Evolutionary conservation across 2,888 invertebrate species (phyloP), one percentile per base, ranked within the genome.

Genomic region (Euzophera pinguis): DNA sequence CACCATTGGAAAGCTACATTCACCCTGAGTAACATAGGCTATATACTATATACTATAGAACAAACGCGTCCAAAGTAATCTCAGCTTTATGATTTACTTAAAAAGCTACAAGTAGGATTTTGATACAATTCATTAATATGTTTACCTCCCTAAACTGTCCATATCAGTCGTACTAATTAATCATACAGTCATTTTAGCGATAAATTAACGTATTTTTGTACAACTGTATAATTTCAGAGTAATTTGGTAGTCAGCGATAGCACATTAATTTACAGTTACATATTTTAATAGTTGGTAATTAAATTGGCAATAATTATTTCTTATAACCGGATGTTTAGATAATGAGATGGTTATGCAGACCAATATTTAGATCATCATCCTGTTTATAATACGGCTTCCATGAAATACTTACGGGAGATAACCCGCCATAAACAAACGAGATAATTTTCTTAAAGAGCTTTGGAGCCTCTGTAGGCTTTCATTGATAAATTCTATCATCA

Each of bases 281-380:
- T 13, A 37, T 48, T 48, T 48, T 48, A 35, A 48, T 48, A 17
- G 37, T 37, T 22, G 12, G 13, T 37, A n/a, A n/a, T 12, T n/a
- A 50, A 29, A 32, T 32, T 8, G 32, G 7, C 8, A 10, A 32
- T 32, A 12, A 14, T 14, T 34, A 32, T 32, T n/a, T 13, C 32
- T 10, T 39, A 29, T 13, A 10, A 8, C 27, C 48, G 49, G 49
- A 50, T 50, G 49, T 50, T 39, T 39, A 29, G 49, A 29, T 37
- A 48, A 29, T 13, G 39, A 6, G 35, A 32, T 50, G 49, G 49
- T 50, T 39, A 16, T 8, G 32, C 29, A 2, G 29, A 39, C 49
- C 49, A 50, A 50, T 50, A 50, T 50, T 50, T 50, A 32, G 49
- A 39, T 14, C 49, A 39, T 14, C 49, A 32, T 50, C 49, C 49